Evolutionary conservation across 2,113 vertebrate species (phyloP), one percentile per base, ranked within the genome.

Genomic region (Odobenus rosmarus): DNA sequence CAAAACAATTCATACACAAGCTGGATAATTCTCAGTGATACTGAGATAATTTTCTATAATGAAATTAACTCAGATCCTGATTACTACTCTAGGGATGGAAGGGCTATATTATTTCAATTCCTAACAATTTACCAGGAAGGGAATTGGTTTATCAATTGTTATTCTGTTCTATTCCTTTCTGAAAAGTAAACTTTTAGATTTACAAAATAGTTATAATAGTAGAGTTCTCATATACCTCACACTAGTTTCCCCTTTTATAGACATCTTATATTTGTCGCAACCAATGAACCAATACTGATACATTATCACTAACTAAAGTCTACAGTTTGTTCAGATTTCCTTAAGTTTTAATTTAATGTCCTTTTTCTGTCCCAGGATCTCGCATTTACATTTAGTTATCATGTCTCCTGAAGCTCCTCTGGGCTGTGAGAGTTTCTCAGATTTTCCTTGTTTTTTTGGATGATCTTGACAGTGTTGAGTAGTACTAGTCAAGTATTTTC

Each of bases 1-100:
- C n/a, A 92, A 92, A 85, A 80, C n/a, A 86, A 59, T 62, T 95
- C 82, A 86, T 80, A 95, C 28, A 51, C 72, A 80, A 81, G 72
- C 53, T 61, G 62, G 81, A 74, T 74, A 74, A 16, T 88, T 92
- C 59, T 62, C 55, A 88, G 42, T 46, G 53, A 72, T 57, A 96
- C 18, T 92, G 64, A 64, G 76, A 76, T 82, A 88, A 93, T 76
- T 61, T 46, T 76, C 39, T 93, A 93, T 93, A 93, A 57, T 82
- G 46, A 88, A 62, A 62, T 82, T 74, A 93, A 74, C 64, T 31
- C 76, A 46, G 62, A 82, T 74, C 76, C 64, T 82, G 76, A 93
- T 71, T 49, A 93, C 23, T 23, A 64, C 64, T 36, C 46, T 55
- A 76, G 57, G 64, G 64, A 72, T 62, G 28, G n/a, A 80, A 62